phyloP scores from a whole-genome alignment of 1,140 invertebrate genomes.

The Tribolium madens region DNA sequence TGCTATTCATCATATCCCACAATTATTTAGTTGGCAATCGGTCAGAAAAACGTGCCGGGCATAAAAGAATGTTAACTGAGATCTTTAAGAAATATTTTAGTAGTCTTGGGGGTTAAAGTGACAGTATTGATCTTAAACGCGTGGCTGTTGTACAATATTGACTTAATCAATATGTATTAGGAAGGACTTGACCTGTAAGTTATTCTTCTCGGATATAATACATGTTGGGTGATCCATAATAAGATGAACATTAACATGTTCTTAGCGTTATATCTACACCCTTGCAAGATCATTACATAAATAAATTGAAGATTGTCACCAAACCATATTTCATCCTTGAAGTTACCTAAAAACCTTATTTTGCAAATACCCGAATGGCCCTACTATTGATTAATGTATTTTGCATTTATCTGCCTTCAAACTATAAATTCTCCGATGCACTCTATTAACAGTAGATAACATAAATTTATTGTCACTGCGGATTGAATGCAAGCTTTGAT shows the following conservation, averaged over 20 bases:
- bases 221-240: conserved; percentile 7
- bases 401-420: conserved; percentile 6
- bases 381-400: conserved; percentile 13
- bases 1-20: conserved; percentile 35
- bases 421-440: conserved; percentile 19
- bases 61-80: background rate
- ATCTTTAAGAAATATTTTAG: conserved; percentile 19
- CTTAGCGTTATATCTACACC: background rate
- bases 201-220: background rate
- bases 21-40: conserved; percentile 36
- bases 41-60: conserved; percentile 24
- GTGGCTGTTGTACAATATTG: background rate
- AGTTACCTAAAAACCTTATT: background rate
- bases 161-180: conserved; percentile 27
- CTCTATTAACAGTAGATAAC: conserved; percentile 15
- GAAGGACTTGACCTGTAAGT: conserved; percentile 21
- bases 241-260: conserved; percentile 17
- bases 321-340: background rate
- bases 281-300: background rate
- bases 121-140: conserved; percentile 13
- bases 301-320: conserved; percentile 7
- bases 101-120: background rate
- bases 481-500: conserved; percentile 12
- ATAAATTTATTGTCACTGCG: conserved; percentile 12
- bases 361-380: background rate